phyloP scores from a whole-genome alignment of 2,888 invertebrate species.

The Eupithecia inturbata region DNA sequence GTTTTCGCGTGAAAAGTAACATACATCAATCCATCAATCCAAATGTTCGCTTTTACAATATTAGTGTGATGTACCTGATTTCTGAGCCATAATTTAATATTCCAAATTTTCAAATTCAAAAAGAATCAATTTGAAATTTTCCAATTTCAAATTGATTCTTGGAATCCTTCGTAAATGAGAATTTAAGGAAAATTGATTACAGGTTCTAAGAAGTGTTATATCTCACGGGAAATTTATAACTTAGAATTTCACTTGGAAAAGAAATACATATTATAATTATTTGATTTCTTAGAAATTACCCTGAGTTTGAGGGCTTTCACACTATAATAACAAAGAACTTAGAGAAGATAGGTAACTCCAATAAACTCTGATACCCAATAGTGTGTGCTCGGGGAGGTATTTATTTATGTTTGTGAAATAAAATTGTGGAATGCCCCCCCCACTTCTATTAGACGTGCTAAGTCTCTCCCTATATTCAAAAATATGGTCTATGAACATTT shows the following conservation, averaged over 20 bases:
- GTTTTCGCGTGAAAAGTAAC: background rate
- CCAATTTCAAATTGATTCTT: background rate
- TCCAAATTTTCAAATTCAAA: too few species aligned
- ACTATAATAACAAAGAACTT: too few species aligned
- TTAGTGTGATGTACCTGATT: background rate
- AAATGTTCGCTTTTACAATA: background rate
- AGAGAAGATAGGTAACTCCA: background rate
- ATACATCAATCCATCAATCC: background rate
- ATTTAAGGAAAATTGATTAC: background rate
- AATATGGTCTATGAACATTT: too few species aligned
- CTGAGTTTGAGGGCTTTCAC: too few species aligned
- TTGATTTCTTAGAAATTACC: too few species aligned
- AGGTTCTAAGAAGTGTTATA: background rate
- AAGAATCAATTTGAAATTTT: too few species aligned
- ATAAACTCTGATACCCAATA: background rate
- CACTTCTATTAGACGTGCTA: too few species aligned
- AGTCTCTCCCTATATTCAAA: too few species aligned
- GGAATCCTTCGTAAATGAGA: background rate
- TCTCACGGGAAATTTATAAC: background rate
- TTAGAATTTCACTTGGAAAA: background rate
- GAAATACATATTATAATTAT: too few species aligned
- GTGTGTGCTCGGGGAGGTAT: too few species aligned
- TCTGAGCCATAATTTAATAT: background rate
- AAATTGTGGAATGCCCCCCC: too few species aligned
- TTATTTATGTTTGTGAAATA: too few species aligned